Evolutionary conservation across 2,888 invertebrate species (phyloP).

Genomic region (Labia minor): DNA sequence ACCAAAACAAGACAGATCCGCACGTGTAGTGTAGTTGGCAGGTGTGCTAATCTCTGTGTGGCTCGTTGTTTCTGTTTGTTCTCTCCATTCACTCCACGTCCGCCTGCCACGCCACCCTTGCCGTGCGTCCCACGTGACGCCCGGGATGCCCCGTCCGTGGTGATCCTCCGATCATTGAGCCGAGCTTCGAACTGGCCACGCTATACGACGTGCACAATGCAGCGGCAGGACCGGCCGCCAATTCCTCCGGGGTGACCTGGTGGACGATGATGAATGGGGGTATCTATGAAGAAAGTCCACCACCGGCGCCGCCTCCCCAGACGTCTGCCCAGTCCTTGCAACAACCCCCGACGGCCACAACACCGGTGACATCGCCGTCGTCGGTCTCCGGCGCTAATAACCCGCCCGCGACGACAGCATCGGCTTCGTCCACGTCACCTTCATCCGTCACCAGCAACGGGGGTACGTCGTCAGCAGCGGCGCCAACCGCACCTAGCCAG

Average conservation of each 20-base stretch:
- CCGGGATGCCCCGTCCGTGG: constrained; percentile 21
- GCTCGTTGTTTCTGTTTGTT: not conserved
- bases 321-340: no score
- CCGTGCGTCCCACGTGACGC: not conserved
- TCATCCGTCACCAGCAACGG: constrained; percentile 48
- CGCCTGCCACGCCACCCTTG: not conserved
- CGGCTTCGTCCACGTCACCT: constrained; percentile 26
- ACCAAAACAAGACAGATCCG: not conserved
- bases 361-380: constrained; percentile 43
- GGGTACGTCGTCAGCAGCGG: constrained; percentile 41
- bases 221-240: constrained; percentile 27
- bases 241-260: constrained; percentile 68
- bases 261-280: constrained; percentile 78
- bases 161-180: constrained; percentile 1
- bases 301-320: constrained; percentile 34
- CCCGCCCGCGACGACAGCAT: not conserved
- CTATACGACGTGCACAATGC: constrained; percentile 23
- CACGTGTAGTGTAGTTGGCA: not conserved
- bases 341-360: constrained; percentile 56
- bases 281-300: constrained; percentile 59
- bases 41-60: not conserved
- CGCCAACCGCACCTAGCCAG: constrained; percentile 3
- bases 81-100: not conserved
- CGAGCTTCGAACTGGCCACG: constrained; percentile 18
- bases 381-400: constrained; percentile 46